Conservation (phyloP, 2,888 invertebrate species). For the Dolichomitus sp. region DNA sequence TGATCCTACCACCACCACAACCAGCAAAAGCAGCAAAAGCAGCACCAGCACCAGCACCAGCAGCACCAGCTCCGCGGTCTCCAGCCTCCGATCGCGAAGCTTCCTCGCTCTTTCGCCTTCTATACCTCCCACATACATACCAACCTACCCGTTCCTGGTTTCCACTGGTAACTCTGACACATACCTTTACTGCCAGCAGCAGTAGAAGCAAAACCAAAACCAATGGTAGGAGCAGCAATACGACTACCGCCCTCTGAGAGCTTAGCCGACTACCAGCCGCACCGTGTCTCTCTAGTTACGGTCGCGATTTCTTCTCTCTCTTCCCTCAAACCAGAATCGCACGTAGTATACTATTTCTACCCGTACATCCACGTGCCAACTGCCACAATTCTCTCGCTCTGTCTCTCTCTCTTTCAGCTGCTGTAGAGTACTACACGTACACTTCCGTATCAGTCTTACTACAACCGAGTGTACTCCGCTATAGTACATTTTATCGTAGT, state of each 20-base stretch:
- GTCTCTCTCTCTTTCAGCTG: not conserved
- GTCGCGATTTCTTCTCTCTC: not conserved
- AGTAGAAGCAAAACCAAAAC: not conserved
- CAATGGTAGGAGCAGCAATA: not conserved
- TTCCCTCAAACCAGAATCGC: not conserved
- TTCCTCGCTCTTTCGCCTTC: constrained; percentile 37
- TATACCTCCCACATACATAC: constrained; percentile 2
- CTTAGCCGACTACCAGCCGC: not conserved
- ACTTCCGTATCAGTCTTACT: not conserved
- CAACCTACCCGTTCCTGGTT: constrained; percentile 7
- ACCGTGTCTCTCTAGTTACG: not conserved
- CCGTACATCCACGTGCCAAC: constrained; percentile 34
- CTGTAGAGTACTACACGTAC: not conserved
- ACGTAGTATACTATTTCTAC: constrained; percentile 17
- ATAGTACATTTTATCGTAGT: not conserved
- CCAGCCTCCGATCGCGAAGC: constrained; percentile 61
- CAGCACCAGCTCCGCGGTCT: constrained; percentile 51
- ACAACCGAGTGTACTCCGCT: not conserved
- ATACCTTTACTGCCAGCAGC: constrained; percentile 12
- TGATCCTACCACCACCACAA: constrained; percentile 58
- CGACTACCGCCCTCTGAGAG: constrained; percentile 3
- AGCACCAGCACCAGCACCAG: constrained; percentile 38
- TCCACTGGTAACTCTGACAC: constrained; percentile 35
- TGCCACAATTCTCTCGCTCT: constrained; percentile 1
- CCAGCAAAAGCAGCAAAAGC: not conserved